A percentile compares a stretch with the other conserved stretches of the same genome.
These are phyloP conservation scores for Quadriops clusia DNA, from an alignment of 2,888 invertebrate species.

Conservation along the genomic window DNA sequence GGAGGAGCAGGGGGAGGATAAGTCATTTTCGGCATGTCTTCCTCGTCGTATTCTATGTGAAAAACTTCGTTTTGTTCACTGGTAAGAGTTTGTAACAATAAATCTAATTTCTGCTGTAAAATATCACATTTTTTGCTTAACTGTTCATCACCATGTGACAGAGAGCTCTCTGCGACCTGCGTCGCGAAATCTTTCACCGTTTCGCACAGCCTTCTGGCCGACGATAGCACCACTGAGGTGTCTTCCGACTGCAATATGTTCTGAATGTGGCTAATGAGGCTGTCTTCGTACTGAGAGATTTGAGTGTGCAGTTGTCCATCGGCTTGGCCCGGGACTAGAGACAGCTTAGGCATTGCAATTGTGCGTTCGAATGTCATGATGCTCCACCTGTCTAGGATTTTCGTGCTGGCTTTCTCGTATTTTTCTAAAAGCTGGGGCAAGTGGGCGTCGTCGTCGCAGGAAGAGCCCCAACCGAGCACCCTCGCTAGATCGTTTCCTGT, in stretches of 20 bases:
- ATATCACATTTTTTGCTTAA: conserved; percentile 57
- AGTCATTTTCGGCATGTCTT: conserved; percentile 22
- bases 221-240: conserved; percentile 55
- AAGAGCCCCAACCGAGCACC: conserved; percentile 92
- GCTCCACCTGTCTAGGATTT: conserved; percentile 96
- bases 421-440: conserved; percentile 83
- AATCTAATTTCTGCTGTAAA: conserved; percentile 63
- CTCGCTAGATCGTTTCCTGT: conserved; percentile 94
- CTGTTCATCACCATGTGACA: conserved; percentile 47
- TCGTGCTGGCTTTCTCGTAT: conserved; percentile 93
- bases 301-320: conserved; percentile 40
- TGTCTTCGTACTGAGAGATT: conserved; percentile 64
- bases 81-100: conserved; percentile 58
- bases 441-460: conserved; percentile 91
- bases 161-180: conserved; percentile 46
- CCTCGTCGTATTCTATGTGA: conserved; percentile 18
- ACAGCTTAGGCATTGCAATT: conserved; percentile 46
- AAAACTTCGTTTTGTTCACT: conserved; percentile 46
- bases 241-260: conserved; percentile 78
- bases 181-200: conserved; percentile 65
- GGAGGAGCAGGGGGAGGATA: conserved; percentile 6
- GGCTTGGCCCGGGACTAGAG: conserved; percentile 39
- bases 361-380: conserved; percentile 85
- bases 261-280: conserved; percentile 66
- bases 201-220: conserved; percentile 58